phyloP scores from a whole-genome alignment of 2,888 invertebrate species.

The Cheilosia variabilis region DNA sequence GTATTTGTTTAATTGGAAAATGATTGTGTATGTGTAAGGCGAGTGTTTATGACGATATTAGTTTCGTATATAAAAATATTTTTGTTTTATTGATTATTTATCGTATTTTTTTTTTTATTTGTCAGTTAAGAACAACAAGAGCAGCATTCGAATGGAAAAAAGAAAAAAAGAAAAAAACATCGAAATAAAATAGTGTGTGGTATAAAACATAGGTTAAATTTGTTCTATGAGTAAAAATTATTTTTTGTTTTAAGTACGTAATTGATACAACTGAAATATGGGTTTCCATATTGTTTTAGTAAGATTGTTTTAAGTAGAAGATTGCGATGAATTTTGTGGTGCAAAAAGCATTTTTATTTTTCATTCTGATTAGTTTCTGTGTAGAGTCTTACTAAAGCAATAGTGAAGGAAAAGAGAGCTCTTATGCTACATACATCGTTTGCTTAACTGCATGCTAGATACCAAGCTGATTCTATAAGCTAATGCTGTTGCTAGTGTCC shows the following conservation, averaged over 20 bases:
- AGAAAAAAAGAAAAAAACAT: conserved; percentile 77
- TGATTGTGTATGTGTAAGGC: conserved; percentile 61
- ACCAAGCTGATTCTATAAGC: conserved; percentile 42
- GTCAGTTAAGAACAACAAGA: conserved; percentile 76
- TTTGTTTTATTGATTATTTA: conserved; percentile 70
- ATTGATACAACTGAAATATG: conserved; percentile 63
- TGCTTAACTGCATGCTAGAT: conserved; percentile 46
- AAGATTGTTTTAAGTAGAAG: conserved; percentile 34
- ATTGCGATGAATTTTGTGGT: conserved; percentile 31
- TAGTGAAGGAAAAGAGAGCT: conserved; percentile 63
- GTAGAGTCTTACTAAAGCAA: conserved; percentile 70
- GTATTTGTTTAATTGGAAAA: conserved; percentile 1
- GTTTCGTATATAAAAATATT: conserved; percentile 48
- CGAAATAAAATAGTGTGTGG: conserved; percentile 77
- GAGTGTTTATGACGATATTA: conserved; percentile 71
- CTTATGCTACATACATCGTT: conserved; percentile 53
- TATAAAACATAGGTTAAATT: conserved; percentile 70
- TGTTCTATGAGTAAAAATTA: conserved; percentile 64
- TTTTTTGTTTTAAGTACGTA: conserved; percentile 47
- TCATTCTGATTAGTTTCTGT: conserved; percentile 20
- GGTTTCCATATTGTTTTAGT: conserved; percentile 67
- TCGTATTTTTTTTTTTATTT: conserved; percentile 61
- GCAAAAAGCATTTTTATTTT: conserved; percentile 43
- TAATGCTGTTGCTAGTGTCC: conserved; percentile 12
- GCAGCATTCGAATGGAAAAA: conserved; percentile 78